Evolutionary conservation across 2,888 invertebrate genomes (phyloP).

Genomic region (Holacanthella duospinosa): DNA sequence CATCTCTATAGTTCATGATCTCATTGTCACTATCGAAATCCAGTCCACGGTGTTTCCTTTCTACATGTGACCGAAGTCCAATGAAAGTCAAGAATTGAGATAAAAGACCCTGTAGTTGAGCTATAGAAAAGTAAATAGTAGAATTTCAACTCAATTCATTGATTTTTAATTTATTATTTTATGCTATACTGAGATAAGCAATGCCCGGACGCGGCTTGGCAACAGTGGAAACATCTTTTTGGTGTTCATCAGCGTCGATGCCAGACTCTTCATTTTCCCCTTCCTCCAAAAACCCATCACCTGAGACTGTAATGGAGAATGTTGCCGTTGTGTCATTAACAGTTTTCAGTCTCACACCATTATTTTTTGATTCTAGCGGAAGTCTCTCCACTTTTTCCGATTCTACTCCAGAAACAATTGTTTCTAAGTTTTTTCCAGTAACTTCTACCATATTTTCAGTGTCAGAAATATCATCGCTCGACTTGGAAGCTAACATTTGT

Average conservation of each 20-base stretch:
- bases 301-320: not conserved
- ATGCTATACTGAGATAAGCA: not conserved
- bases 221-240: not conserved
- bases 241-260: not conserved
- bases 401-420: no score
- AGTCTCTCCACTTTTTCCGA: not conserved
- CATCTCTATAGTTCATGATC: slow-evolving; percentile 23
- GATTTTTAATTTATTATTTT: not conserved
- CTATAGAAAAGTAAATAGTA: slow-evolving; percentile 4
- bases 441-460: not conserved
- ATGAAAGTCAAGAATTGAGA: not conserved
- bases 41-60: slow-evolving; percentile 7
- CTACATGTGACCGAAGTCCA: not conserved
- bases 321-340: not conserved
- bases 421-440: no score
- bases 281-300: not conserved
- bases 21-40: slow-evolving; percentile 2
- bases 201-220: not conserved
- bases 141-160: not conserved
- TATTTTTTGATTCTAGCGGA: not conserved
- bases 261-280: not conserved
- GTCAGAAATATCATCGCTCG: not conserved
- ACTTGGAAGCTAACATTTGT: not conserved
- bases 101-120: not conserved
- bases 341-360: not conserved